These are phyloP conservation scores for Pachliopta kotzebuea DNA, from an alignment of 2,888 invertebrate species.

Conservation along the genomic window DNA sequence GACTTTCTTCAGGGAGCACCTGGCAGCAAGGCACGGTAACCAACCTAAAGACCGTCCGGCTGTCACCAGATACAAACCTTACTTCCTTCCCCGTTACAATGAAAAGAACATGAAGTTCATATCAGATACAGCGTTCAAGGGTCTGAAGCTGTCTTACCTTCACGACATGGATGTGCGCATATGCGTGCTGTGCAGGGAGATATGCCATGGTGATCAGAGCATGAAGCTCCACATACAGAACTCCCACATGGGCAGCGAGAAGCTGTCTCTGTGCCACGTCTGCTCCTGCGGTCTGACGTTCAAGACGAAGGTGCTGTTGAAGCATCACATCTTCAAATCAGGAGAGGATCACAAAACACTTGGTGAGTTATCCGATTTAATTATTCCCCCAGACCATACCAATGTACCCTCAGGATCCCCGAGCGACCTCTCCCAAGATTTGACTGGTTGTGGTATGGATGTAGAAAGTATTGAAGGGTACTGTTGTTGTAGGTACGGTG, in stretches of 20 bases:
- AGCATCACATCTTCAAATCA: slow-evolving; percentile 51
- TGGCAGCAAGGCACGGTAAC: slow-evolving; percentile 36
- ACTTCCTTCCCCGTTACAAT: slow-evolving; percentile 26
- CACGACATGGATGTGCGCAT: slow-evolving; percentile 35
- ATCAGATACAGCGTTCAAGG: slow-evolving; percentile 10
- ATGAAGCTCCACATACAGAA: slow-evolving; percentile 40
- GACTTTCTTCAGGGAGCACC: slow-evolving; percentile 38
- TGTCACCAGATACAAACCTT: slow-evolving; percentile 18
- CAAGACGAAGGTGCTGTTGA: slow-evolving; percentile 47
- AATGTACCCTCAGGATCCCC: too few species aligned
- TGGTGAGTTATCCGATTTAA: slow-evolving; percentile 3
- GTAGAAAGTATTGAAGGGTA: too few species aligned
- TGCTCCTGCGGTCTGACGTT: slow-evolving; percentile 54
- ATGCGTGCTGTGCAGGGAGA: slow-evolving; percentile 53
- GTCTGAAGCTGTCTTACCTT: slow-evolving; percentile 1
- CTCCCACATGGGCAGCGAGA: slow-evolving; percentile 34
- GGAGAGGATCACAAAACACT: slow-evolving; percentile 27
- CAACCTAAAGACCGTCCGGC: fast-evolving
- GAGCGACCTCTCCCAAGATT: too few species aligned
- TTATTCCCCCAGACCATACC: too few species aligned
- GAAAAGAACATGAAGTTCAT: slow-evolving; percentile 27
- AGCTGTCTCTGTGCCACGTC: slow-evolving; percentile 20
- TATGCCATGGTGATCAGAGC: slow-evolving; percentile 37
- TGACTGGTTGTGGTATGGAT: too few species aligned
- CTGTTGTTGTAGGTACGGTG: neutral